phyloP scores from a whole-genome alignment of 2,797 vertebrate species.

The Oophaga sylvatica region DNA sequence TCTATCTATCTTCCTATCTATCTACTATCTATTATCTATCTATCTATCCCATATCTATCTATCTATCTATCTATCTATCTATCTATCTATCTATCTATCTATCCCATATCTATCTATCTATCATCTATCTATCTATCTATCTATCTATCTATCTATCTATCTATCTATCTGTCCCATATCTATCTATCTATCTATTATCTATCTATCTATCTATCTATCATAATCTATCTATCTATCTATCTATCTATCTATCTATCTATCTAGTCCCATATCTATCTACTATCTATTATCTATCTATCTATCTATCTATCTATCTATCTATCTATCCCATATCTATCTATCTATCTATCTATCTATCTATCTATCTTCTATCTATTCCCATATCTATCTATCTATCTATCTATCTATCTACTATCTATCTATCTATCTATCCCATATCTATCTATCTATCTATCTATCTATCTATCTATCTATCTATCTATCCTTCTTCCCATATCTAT shows the following conservation, averaged over 20 bases:
- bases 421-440: constrained; percentile 23
- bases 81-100: constrained; percentile 13
- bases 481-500: too few species aligned
- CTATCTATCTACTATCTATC: background rate
- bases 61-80: background rate
- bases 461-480: constrained; percentile 13
- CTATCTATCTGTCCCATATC: constrained; percentile 21
- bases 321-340: background rate
- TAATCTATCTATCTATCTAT: background rate
- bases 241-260: constrained; percentile 15
- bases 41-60: background rate
- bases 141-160: background rate
- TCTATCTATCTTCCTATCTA: too few species aligned
- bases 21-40: too few species aligned
- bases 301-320: constrained; percentile 4
- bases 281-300: background rate
- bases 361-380: too few species aligned
- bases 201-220: constrained; percentile 17
- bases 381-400: too few species aligned
- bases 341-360: constrained; percentile 7
- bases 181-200: background rate
- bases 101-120: too few species aligned
- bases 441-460: background rate
- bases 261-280: too few species aligned
- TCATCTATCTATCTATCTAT: too few species aligned